phyloP scores from a whole-genome alignment of 2,113 vertebrate genomes.

The Proterorhinus semilunaris region DNA sequence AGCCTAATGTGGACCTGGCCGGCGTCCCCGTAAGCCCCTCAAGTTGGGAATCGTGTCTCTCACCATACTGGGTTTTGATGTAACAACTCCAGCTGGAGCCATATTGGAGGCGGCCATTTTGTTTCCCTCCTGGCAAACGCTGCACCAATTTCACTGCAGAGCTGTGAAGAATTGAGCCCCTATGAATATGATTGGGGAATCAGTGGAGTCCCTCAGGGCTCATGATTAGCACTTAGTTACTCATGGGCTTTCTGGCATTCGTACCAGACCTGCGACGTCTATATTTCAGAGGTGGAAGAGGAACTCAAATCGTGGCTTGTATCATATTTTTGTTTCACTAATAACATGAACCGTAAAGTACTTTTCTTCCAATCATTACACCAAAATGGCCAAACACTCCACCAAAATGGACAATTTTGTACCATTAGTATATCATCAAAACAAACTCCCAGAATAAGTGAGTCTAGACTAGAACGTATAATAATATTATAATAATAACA shows the following conservation, averaged over 20 bases:
- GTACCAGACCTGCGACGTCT: background rate
- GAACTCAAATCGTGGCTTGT: background rate
- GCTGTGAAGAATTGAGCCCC: slow-evolving; percentile 7
- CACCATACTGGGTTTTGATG: slow-evolving; percentile 52
- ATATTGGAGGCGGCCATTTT: slow-evolving; percentile 48
- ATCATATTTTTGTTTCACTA: background rate
- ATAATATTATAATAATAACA: background rate
- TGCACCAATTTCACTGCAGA: slow-evolving; percentile 32
- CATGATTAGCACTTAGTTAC: slow-evolving; percentile 1
- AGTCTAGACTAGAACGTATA: background rate
- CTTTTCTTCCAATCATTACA: too few relatives aligned
- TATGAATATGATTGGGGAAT: background rate
- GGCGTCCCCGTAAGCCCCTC: slow-evolving; percentile 38
- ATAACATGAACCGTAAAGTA: too few relatives aligned
- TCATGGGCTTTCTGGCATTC: background rate
- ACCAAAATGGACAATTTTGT: too few relatives aligned
- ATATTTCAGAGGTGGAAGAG: background rate
- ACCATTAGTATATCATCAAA: background rate
- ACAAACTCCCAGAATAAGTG: background rate
- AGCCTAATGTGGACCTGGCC: slow-evolving; percentile 49
- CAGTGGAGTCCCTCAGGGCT: background rate
- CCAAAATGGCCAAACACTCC: too few relatives aligned
- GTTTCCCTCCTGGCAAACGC: slow-evolving; percentile 38
- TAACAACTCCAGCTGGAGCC: slow-evolving; percentile 57
- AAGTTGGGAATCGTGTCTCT: slow-evolving; percentile 47